These are phyloP conservation scores for Torymus auratus DNA, from an alignment of 2,888 invertebrate genomes.

Conservation along the genomic window DNA sequence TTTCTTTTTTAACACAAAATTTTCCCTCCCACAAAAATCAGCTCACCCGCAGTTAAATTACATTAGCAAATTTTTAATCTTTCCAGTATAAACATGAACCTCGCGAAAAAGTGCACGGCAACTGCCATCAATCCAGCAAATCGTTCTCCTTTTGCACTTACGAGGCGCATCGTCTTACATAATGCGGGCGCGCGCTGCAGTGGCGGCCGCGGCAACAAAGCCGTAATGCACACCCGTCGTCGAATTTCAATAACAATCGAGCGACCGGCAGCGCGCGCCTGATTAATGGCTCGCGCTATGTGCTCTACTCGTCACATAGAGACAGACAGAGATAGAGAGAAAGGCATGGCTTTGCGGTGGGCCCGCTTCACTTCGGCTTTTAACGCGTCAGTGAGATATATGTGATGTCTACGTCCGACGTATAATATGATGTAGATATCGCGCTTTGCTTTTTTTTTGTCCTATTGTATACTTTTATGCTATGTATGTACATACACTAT, in stretches of 20 bases:
- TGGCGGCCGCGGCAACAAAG: conserved; percentile 8
- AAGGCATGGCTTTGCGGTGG: conserved; percentile 45
- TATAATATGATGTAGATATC: too few relatives aligned
- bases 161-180: conserved; percentile 13
- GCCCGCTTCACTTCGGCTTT: conserved; percentile 5
- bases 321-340: too few relatives aligned
- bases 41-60: too few relatives aligned
- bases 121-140: conserved; percentile 23
- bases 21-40: too few relatives aligned
- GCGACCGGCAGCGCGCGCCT: neutral
- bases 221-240: conserved; percentile 2
- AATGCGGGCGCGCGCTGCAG: neutral
- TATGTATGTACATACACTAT: too few relatives aligned
- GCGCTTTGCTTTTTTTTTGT: too few relatives aligned
- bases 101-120: neutral
- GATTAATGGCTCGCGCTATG: conserved; percentile 29
- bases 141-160: conserved; percentile 23
- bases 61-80: too few relatives aligned
- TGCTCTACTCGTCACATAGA: neutral
- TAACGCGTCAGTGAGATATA: neutral
- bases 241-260: conserved; percentile 51
- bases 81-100: too few relatives aligned
- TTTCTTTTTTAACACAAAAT: too few relatives aligned
- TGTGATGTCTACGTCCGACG: too few relatives aligned
- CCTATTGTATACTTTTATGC: too few relatives aligned